A percentile compares a stretch with the other conserved stretches of the same genome.
phyloP scores from a whole-genome alignment of 2,113 vertebrate genomes.

The Alosa alosa region DNA sequence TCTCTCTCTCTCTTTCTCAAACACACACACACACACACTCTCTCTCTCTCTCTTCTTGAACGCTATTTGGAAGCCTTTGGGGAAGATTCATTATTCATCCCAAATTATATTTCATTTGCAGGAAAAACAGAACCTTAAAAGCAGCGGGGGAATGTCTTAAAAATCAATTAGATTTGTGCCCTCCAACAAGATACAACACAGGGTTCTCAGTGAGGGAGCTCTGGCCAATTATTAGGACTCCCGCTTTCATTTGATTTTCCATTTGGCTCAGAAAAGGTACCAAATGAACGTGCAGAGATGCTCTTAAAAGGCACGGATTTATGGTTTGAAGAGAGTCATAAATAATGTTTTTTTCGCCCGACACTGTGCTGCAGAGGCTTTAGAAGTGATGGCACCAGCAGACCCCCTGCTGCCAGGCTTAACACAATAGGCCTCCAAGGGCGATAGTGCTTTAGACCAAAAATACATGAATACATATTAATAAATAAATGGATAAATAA shows the following conservation, averaged over 20 bases:
- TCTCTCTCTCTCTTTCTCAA: not conserved
- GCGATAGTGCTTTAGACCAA: not conserved
- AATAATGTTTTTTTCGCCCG: constrained; percentile 18
- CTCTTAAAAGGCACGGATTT: constrained; percentile 15
- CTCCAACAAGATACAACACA: constrained; percentile 37
- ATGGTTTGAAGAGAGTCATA: constrained; percentile 23
- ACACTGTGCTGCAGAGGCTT: not conserved
- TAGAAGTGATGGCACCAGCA: constrained; percentile 7
- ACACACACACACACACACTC: not conserved
- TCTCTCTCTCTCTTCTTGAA: constrained; percentile 21
- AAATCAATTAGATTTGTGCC: constrained; percentile 53
- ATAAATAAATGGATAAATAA: not conserved
- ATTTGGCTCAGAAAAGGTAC: constrained; percentile 25
- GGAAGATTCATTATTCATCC: constrained; percentile 53
- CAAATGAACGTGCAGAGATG: not conserved
- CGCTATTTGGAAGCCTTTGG: constrained; percentile 50
- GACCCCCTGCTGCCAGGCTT: not conserved
- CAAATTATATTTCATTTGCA: constrained; percentile 49
- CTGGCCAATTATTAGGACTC: constrained; percentile 33
- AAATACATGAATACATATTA: constrained; percentile 1
- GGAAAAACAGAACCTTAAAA: constrained; percentile 40
- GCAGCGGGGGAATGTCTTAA: constrained; percentile 41
- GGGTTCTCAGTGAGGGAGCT: constrained; percentile 23
- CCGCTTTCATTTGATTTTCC: constrained; percentile 30
- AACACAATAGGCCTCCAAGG: constrained; percentile 16